phyloP scores from a whole-genome alignment of 1,140 invertebrate species.

The Leptinotarsa defecta region DNA sequence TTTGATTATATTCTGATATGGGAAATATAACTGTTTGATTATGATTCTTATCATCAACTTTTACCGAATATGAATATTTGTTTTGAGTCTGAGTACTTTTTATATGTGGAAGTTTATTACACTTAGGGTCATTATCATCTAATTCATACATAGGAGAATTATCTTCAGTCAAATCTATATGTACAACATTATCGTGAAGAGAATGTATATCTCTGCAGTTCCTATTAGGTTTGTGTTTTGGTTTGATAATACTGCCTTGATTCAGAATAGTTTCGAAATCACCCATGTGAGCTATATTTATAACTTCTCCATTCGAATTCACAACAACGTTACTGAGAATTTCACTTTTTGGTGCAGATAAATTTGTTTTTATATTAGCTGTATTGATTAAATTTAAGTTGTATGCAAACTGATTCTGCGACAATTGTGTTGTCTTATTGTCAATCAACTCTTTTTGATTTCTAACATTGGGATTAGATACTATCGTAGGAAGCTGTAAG shows the following conservation, averaged over 20 bases:
- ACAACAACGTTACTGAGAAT: conserved; percentile 48
- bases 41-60: conserved; percentile 35
- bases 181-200: conserved; percentile 38
- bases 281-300: conserved; percentile 47
- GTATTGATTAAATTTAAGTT: conserved; percentile 33
- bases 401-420: conserved; percentile 37
- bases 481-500: conserved; percentile 38
- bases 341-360: conserved; percentile 42
- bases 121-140: conserved; percentile 27
- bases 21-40: conserved; percentile 35
- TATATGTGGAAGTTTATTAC: conserved; percentile 41
- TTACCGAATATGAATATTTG: conserved; percentile 33
- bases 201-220: conserved; percentile 22
- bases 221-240: conserved; percentile 38
- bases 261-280: conserved; percentile 44
- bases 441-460: conserved; percentile 15
- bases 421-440: conserved; percentile 9
- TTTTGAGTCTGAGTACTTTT: conserved; percentile 38
- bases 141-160: conserved; percentile 30
- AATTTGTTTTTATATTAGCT: conserved; percentile 29
- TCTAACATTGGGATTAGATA: conserved; percentile 28
- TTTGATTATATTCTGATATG: conserved; percentile 29
- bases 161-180: conserved; percentile 47
- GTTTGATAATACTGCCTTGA: conserved; percentile 36
- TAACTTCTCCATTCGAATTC: conserved; percentile 50